Percentiles rank a stretch among this genome's conserved stretches.
Conservation (phyloP, 2,113 vertebrate genomes). For the Macquaria ambigua region DNA sequence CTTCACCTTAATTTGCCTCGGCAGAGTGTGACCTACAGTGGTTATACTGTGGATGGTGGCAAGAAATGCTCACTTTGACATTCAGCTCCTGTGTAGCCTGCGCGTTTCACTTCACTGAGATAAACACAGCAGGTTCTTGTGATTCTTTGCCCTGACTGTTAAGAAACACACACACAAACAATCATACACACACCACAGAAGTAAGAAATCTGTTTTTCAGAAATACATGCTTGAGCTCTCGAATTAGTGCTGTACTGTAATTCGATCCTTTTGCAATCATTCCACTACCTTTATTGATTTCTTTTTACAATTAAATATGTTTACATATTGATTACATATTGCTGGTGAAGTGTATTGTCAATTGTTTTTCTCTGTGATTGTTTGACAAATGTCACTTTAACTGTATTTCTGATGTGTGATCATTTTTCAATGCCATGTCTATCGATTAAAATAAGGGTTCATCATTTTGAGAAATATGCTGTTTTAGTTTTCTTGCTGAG, state of each 20-base stretch:
- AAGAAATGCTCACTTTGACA: slow-evolving; percentile 43
- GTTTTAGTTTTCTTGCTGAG: neutral
- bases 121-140: slow-evolving; percentile 2
- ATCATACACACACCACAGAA: neutral
- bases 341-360: neutral
- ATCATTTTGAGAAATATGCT: neutral
- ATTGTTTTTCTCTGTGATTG: neutral
- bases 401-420: neutral
- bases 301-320: neutral
- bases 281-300: slow-evolving; percentile 9
- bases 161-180: neutral
- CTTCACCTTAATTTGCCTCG: slow-evolving; percentile 48
- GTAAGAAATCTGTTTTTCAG: neutral
- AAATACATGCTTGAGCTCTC: slow-evolving; percentile 1
- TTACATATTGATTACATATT: neutral
- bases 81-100: slow-evolving; percentile 39
- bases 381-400: neutral
- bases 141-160: slow-evolving; percentile 13
- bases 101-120: slow-evolving; percentile 25
- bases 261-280: neutral
- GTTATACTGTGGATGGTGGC: slow-evolving; percentile 23
- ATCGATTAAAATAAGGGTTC: slow-evolving; percentile 1
- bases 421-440: slow-evolving; percentile 18
- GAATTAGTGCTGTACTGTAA: neutral
- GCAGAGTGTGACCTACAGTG: slow-evolving; percentile 51